A percentile compares a stretch with the other conserved stretches of the same genome.
These are phyloP conservation scores for Typhlomys cinereus DNA, from an alignment of 2,113 vertebrate species.

Conservation along the genomic window DNA sequence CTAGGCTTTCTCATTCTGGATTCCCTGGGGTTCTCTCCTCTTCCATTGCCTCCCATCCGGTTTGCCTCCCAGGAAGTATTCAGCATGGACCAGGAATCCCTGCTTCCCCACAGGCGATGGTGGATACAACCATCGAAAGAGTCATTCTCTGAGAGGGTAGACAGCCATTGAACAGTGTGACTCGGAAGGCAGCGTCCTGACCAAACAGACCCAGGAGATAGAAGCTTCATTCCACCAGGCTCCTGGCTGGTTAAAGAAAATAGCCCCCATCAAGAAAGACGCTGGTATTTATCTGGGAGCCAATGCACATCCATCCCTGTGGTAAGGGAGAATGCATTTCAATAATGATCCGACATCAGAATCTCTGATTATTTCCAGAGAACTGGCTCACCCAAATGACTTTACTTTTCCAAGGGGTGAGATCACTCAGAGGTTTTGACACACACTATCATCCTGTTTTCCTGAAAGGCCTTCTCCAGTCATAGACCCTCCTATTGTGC, in stretches of 20 bases:
- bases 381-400: conserved; percentile 34
- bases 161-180: background rate
- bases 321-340: conserved; percentile 37
- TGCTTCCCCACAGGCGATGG: background rate
- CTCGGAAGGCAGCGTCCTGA: background rate
- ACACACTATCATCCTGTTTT: background rate
- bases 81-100: background rate
- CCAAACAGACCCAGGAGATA: background rate
- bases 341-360: conserved; percentile 58
- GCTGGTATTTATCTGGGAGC: conserved; percentile 44
- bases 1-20: background rate
- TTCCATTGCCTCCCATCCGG: conserved; percentile 21
- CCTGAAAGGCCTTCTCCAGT: background rate
- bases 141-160: background rate
- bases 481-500: background rate
- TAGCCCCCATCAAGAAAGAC: background rate
- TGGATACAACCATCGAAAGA: background rate
- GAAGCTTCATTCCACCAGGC: background rate
- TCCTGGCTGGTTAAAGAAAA: conserved; percentile 33
- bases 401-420: conserved; percentile 53
- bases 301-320: background rate
- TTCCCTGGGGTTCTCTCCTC: background rate
- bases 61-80: background rate
- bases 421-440: background rate
- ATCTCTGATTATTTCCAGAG: conserved; percentile 63